Evolutionary conservation across 2,113 vertebrate genomes (phyloP), one percentile per base, ranked within the genome.

Genomic region (Platichthys stellatus): DNA sequence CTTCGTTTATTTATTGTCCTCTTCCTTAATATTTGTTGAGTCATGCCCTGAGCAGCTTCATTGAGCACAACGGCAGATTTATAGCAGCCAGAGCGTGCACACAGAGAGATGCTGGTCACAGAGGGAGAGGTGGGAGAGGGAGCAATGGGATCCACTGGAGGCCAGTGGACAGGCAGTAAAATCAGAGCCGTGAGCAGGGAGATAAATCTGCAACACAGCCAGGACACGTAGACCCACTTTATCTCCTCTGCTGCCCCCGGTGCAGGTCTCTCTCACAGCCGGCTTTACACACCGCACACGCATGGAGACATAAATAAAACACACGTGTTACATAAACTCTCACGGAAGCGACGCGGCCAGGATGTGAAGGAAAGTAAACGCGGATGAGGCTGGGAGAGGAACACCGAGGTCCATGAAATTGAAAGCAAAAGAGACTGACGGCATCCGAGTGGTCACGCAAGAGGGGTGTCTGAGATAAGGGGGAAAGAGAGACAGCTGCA

Each of bases 1-100:
- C 80, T 82, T 80, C 83, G 86, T 90, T 88, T 90, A 90, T 90
- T 92, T 86, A 86, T 88, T 81, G 74, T 88, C 72, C 85, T 85
- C 87, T 86, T 86, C 74, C 80, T 90, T 92, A 86, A 90, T 90
- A 90, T 92, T 92, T 93, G 88, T 90, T 78, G 87, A 92, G 90
- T 86, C 83, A 87, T 90, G 90, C 84, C 89, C 90, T 82, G 74
- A 86, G 83, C 90, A 87, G 83, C 87, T 92, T 92, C 87, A 92
- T 88, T 76, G 86, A 71, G 86, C 83, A 65, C 51, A 20, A 26
- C 80, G 81, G 76, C 88, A 91, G 91, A 93, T 92, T 92, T 91
- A 92, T 79, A 43, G 80, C 57, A 38, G 61, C 76, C 70, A 63
- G 83, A 82, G 71, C 69, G 60, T 78, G 79, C 68, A 78, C 70